Base-by-base conservation (phyloP, 1,140 invertebrate species). In the Atta texana region DNA sequence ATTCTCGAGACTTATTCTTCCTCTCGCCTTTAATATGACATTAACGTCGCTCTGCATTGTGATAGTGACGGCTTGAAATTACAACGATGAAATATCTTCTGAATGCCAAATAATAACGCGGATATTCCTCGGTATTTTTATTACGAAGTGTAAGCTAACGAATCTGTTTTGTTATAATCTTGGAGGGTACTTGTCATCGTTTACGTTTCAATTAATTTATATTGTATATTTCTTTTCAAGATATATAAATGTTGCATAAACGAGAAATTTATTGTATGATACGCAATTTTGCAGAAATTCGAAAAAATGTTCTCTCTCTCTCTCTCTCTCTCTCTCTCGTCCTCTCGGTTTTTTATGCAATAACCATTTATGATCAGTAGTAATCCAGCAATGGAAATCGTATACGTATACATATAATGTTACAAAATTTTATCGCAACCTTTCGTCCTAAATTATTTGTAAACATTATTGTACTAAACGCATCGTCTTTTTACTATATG, bases 101-200 rank as follows among this genome's bases (percentile, higher is more conserved):
- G 88, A 89, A 89, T 89, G 75, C 55, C 84, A 71, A 89, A 89
- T 89, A 89, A 89, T 75, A 39, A 74, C 63, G 21, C 55, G 39
- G 24, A 24, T 74, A 57, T 44, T 81, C 12, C 18, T 21, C 31
- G 78, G 80, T 59, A 49, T 84, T 84, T 69, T 74, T 61, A 5
- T 61, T 74, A 61, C 68, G 24, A 49, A 55, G 24, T 16, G 49
- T 24, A 31, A 72, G 53, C 39, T 34, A 34, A 68, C 12, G 21
- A 82, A 82, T 82, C 68, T 59, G 39, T 82, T 49, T 69, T 39
- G 24, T 12, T 59, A 49, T 61, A 82, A 82, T 82, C 55, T 39
- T 18, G 31, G 14, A 53, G n/a, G 14, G 3, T 16, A 49, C 4
- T 80, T 49, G 31, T 59, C 21, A 16, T 14, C 34, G 12, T 72